phyloP scores from a whole-genome alignment of 2,888 invertebrate genomes.

The Plutella xylostella region DNA sequence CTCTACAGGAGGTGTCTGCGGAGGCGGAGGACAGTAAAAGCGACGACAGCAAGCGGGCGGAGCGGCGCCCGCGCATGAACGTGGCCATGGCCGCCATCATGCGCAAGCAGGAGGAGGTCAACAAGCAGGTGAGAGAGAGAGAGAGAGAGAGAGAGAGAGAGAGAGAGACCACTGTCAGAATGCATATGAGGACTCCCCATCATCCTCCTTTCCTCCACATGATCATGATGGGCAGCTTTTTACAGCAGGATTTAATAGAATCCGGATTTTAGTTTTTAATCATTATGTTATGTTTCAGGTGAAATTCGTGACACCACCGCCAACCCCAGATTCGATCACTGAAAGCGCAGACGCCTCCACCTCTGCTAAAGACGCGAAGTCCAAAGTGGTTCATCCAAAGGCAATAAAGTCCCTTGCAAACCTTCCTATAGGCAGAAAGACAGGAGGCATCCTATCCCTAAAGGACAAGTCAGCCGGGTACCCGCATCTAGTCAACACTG shows the following conservation, averaged over 20 bases:
- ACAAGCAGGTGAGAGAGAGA: constrained; percentile 67
- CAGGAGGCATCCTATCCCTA: constrained; percentile 62
- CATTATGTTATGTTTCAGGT: no score
- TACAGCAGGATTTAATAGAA: no score
- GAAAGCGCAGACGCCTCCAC: constrained; percentile 28
- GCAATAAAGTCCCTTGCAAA: constrained; percentile 49
- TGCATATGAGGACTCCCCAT: no score
- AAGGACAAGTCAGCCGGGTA: constrained; percentile 66
- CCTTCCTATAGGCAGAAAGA: constrained; percentile 53
- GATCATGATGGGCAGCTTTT: no score
- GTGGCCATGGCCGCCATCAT: constrained; percentile 84
- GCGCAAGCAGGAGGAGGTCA: constrained; percentile 76
- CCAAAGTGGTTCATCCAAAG: constrained; percentile 41
- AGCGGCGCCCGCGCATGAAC: constrained; percentile 75
- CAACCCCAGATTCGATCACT: constrained; percentile 42
- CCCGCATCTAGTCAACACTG: constrained; percentile 57
- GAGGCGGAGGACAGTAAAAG: constrained; percentile 48
- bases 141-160: no score
- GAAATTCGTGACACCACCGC: constrained; percentile 67
- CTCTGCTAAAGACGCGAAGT: constrained; percentile 38
- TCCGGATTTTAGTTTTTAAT: no score
- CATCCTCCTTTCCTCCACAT: no score
- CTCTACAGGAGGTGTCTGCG: no score
- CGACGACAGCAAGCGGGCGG: constrained; percentile 37
- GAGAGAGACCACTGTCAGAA: no score